Base-by-base conservation (phyloP, 2,888 invertebrate genomes). In the Caenorhabditis plicata region DNA sequence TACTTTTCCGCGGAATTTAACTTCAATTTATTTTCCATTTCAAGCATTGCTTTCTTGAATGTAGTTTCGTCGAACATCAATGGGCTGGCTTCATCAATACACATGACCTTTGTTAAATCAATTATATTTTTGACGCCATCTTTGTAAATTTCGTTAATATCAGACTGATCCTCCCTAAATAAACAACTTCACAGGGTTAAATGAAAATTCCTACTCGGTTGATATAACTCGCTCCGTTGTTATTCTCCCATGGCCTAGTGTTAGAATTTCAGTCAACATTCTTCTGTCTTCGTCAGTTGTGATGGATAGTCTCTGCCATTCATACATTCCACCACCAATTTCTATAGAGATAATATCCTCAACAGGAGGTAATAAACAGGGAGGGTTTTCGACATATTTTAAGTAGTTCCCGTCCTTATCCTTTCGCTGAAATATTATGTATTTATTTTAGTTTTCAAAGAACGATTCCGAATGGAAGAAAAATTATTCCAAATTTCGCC, bases 341-440 rank as follows among this genome's bases (percentile, higher is more conserved):
- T 52, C 55, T 29, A 67, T 36, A 4, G 40, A 55, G 11, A 43
- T 20, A 5, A 74, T 51, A 9, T 49, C 47, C 27, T 71, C 65
- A 20, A 74, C 43, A 1, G 67, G 64, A 5, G 74, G 74, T 0
- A 71, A 47, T n/a, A 74, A 47, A 19, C 26, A 46, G 4, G 74
- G 74, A 8, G 64, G 50, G 26, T 22, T 51, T 8, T 42, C 39
- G 9, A 32, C 38, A 48, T 58, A 58, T 5, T 19, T 23, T 7
- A 44, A 15, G 5, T 36, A 26, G 20, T 29, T 35, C 19, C 39
- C 32, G 1, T 38, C 43, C 23, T n/a, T 27, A n/a, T 25, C 35
- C 27, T 20, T 39, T 35, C 31, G 27, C 56, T 50, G 41, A 26
- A 17, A 9, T 27, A n/a, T n/a, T n/a, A n/a, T n/a, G n/a, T n/a